Evolutionary conservation across 2,797 vertebrate species (phyloP), one percentile per base, ranked within the genome.

Genomic region (Chaetophractus vellerosus): DNA sequence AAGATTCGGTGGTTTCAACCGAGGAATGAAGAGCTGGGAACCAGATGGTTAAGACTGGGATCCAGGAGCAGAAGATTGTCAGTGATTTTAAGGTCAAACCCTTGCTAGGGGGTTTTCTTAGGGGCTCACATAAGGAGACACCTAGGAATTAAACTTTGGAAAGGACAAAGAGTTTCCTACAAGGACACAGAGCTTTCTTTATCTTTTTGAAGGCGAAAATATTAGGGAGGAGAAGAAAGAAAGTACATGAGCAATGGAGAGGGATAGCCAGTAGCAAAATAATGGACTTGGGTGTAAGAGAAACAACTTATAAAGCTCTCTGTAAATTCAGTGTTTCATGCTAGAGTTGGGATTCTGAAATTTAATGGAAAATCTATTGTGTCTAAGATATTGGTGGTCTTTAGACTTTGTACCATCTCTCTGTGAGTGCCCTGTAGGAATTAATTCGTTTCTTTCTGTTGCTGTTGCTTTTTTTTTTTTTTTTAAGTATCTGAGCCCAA

Each of bases 401-500:
- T 55, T 61, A 79, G 41, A 71, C 26, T 72, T 90, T 50, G 19
- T 10, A 36, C n/a, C 6, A 36, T 68, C 74, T 66, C 80, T 84
- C 75, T 78, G 26, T 6, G 16, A 28, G 6, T 78, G 4, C 9
- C 38, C 63, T 23, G 0, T 26, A 75, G n/a, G 38, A 90, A 88
- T 33, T 50, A 2, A 41, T 18, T 75, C 1, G 59, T 75, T 66
- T 36, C 2, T 38, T n/a, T 31, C 24, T 19, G 63, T 19, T n/a
- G n/a, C n/a, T n/a, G n/a, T n/a, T n/a, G n/a, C n/a, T n/a, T n/a
- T n/a, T n/a, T n/a, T n/a, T n/a, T n/a, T n/a, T 28, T 8, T n/a
- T 83, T 52, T 69, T 38, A 14, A 24, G 24, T 72, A 68, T 84
- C 52, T 82, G 57, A 95, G 87, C 10, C 61, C 84, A 68, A 78